Base-by-base conservation (phyloP, 2,888 invertebrate species). In the Rhagonycha lutea region DNA sequence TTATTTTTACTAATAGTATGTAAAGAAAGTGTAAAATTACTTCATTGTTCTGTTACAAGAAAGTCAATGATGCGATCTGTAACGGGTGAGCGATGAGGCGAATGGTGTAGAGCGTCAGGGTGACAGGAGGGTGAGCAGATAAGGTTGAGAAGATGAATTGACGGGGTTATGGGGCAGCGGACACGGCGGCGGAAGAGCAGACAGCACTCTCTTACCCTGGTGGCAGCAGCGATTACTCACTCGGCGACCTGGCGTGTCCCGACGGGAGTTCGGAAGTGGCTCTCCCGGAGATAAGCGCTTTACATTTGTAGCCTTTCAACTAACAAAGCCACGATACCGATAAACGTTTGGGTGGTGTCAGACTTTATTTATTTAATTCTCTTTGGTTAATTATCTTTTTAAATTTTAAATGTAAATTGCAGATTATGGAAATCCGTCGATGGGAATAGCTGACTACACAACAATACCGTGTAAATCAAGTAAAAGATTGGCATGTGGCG, bases 171-270 rank as follows among this genome's bases (percentile, higher is more conserved):
- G 85, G 86, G 85, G 84, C 85, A 83, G 84, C 86, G 86, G 86
- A 85, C 85, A 85, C 83, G 84, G 85, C 84, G 85, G 85, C 86
- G 86, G 86, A 86, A 86, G 85, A 86, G 86, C 86, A 86, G 86
- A 86, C 86, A 86, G 86, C 86, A 85, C 85, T 85, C 86, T 86
- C 86, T 86, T 86, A 86, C 84, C 86, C 86, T 82, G 83, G 85
- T 86, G 86, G 86, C 86, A 86, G 86, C 79, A 83, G 83, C 86
- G 85, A 87, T 86, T 86, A 87, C 86, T 87, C 86, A 87, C 86
- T 83, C 83, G 80, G 81, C 82, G 83, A 83, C 84, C 84, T 82
- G 83, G 79, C 81, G 80, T 79, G 85, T 81, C 84, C 84, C 83
- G 83, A 80, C 83, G 83, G 84, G 83, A 80, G 79, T 81, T 80